Evolutionary conservation across 2,113 vertebrate species (phyloP), one percentile per base, ranked within the genome.

Genomic region (Myotis lucifugus): DNA sequence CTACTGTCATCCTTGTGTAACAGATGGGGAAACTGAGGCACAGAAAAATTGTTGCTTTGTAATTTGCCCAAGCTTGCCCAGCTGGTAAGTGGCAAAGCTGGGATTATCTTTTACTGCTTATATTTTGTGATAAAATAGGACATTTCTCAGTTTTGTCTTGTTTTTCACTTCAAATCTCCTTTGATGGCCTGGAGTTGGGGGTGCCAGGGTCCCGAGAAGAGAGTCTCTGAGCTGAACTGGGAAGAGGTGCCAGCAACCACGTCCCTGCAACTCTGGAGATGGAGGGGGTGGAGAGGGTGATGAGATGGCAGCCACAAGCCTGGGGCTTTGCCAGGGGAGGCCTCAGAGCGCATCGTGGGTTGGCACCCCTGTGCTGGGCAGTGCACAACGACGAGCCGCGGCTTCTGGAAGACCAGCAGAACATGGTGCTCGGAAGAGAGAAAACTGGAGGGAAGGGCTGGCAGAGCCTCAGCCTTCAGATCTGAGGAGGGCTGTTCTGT

Each of bases 401-500:
- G 81, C 89, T 94, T 92, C 61, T 21, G 50, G 61, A 70, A 77
- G 67, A 50, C 56, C 34, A 50, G 59, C 37, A 5, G 54, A 42
- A 73, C 93, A 4, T 3, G 90, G 85, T 69, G 74, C 52, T 48
- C 10, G 14, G 85, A 66, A 52, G 74, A 23, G 11, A 72, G 67
- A 21, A 46, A 88, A 42, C 87, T 29, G 0, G 0, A 19, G 48
- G 64, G 76, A 52, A 50, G 56, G 72, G 37, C 69, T 46, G 52
- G 52, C 37, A 1, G 1, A 1, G 27, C 52, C 59, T 93, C 34
- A 64, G 93, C 56, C 78, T 3, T 74, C 42, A 50, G 84, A 40
- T 64, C 78, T 89, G 81, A 93, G 85, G 70, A 76, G 93, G 40
- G 40, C 83, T 66, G 27, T 61, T 77, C 52, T 88, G 56, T 72